phyloP scores from a whole-genome alignment of 2,113 vertebrate species.

The Stomatorhinus ivindoensis region DNA sequence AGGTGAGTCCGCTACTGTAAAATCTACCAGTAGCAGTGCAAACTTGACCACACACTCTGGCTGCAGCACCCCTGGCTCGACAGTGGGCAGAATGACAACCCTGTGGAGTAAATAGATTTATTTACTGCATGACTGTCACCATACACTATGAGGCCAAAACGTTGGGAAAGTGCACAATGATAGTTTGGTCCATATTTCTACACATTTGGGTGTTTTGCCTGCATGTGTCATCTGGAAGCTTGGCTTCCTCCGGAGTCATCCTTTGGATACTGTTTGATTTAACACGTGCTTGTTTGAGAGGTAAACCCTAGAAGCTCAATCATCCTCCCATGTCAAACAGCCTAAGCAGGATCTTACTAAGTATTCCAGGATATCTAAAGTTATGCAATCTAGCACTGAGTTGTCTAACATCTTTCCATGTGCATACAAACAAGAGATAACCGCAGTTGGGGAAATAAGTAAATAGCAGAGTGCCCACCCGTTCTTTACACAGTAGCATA shows the following conservation, averaged over 20 bases:
- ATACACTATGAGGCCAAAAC: not conserved
- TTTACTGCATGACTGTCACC: not conserved
- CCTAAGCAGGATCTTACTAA: not conserved
- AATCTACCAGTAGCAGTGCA: not conserved
- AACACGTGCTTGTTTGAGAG: not conserved
- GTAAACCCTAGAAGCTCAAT: not conserved
- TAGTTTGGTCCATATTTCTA: not conserved
- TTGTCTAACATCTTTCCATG: not conserved
- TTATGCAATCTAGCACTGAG: not conserved
- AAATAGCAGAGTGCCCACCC: not conserved
- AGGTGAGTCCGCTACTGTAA: not conserved
- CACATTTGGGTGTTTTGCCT: not conserved
- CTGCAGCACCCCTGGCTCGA: not conserved
- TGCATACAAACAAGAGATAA: not conserved
- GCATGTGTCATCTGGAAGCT: not conserved
- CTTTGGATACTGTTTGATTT: not conserved
- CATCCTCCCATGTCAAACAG: not conserved
- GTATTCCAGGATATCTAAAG: not conserved
- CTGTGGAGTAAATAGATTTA: not conserved
- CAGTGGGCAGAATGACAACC: not conserved
- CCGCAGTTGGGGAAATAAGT: not conserved
- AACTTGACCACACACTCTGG: not conserved
- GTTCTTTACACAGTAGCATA: not conserved
- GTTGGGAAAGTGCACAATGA: not conserved
- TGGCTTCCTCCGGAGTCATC: not conserved